Conservation (phyloP, 23 tunicate genomes). For the Halocynthia aurantium region DNA sequence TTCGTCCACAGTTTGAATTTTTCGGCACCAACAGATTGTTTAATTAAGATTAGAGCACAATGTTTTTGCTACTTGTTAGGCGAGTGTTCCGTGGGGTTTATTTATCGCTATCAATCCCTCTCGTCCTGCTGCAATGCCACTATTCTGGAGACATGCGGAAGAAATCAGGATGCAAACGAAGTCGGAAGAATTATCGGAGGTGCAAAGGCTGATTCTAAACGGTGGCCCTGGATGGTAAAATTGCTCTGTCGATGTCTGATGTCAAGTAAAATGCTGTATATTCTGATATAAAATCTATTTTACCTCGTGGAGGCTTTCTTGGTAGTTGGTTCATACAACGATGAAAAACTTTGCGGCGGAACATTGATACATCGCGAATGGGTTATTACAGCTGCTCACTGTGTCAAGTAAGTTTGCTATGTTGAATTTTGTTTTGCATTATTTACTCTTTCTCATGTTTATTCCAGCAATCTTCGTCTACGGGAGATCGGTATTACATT, state of each 20-base stretch:
- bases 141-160: slow-evolving; percentile 1
- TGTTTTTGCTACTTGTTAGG: background rate
- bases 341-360: slow-evolving; percentile 17
- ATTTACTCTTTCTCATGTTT: background rate
- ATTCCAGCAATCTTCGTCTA: background rate
- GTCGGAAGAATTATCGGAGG: slow-evolving; percentile 53
- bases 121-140: slow-evolving; percentile 27
- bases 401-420: slow-evolving; percentile 26
- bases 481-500: background rate
- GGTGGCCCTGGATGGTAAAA: slow-evolving; percentile 74
- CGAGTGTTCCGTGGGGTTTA: background rate
- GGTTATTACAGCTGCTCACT: slow-evolving; percentile 62
- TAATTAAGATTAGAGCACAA: background rate
- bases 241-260: background rate
- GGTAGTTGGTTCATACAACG: background rate
- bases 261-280: background rate
- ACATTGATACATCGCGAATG: slow-evolving; percentile 18
- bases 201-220: slow-evolving; percentile 7
- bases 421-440: background rate
- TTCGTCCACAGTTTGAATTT: background rate
- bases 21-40: slow-evolving; percentile 8
- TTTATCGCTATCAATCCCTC: slow-evolving; percentile 16
- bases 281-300: background rate
- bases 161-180: background rate
- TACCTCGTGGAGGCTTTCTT: background rate